Evolutionary conservation across 2,113 vertebrate species (phyloP).

Genomic region (Trochalopteron elliotii): DNA sequence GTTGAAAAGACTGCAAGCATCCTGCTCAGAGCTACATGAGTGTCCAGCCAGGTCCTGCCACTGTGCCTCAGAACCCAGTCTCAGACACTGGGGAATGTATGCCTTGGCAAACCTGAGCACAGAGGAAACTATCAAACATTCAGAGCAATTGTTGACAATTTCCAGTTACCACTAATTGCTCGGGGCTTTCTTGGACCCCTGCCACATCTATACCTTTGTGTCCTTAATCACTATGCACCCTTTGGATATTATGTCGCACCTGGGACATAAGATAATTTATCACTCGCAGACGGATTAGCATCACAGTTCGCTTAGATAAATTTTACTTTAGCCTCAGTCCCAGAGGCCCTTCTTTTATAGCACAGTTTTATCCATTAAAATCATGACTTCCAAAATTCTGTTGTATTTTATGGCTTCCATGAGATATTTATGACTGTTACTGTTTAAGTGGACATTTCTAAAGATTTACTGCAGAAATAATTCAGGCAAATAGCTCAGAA

Average conservation of each 20-base stretch:
- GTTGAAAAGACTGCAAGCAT: background rate
- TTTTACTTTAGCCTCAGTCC: conserved; percentile 71
- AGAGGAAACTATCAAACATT: conserved; percentile 65
- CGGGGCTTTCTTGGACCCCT: conserved; percentile 64
- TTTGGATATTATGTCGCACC: conserved; percentile 73
- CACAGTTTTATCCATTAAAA: conserved; percentile 80
- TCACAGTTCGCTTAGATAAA: conserved; percentile 70
- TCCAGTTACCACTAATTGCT: conserved; percentile 74
- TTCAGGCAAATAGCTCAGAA: conserved; percentile 67
- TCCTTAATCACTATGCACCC: conserved; percentile 73
- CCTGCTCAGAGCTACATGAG: background rate
- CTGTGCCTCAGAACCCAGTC: background rate
- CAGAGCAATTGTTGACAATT: conserved; percentile 73
- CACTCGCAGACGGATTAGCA: conserved; percentile 74
- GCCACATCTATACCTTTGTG: conserved; percentile 74
- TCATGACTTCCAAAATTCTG: conserved; percentile 83
- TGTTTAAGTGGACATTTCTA: conserved; percentile 75
- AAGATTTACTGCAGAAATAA: conserved; percentile 77
- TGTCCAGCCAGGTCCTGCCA: background rate
- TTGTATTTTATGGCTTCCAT: conserved; percentile 74
- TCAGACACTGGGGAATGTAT: background rate
- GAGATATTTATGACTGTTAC: conserved; percentile 78
- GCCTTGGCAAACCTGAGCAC: conserved; percentile 42
- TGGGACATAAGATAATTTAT: conserved; percentile 76
- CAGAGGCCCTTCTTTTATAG: conserved; percentile 77